Evolutionary conservation across 2,113 vertebrate species (phyloP).

Genomic region (Lota lota): DNA sequence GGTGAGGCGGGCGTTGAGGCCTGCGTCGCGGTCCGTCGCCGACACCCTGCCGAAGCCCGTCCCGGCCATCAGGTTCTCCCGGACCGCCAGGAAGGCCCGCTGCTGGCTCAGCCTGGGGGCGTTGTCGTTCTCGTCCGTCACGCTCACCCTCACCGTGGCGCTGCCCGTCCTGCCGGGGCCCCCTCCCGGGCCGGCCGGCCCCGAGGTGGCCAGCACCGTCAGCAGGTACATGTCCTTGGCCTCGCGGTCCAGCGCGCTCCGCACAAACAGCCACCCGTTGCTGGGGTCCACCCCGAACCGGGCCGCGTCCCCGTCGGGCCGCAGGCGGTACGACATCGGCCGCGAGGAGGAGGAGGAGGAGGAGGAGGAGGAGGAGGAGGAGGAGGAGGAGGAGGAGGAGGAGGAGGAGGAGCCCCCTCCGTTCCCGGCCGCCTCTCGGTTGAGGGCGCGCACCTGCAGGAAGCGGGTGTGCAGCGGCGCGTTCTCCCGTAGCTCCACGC

Average conservation of each 20-base stretch:
- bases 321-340: conserved; percentile 79
- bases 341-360: conserved; percentile 53
- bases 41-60: conserved; percentile 84
- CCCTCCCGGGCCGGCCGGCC: conserved; percentile 41
- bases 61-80: conserved; percentile 84
- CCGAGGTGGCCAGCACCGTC: conserved; percentile 83
- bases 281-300: conserved; percentile 86
- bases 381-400: conserved; percentile 34
- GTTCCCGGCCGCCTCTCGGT: conserved; percentile 68
- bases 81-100: conserved; percentile 88
- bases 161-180: conserved; percentile 81
- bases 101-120: conserved; percentile 88
- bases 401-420: conserved; percentile 45
- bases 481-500: conserved; percentile 88
- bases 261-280: conserved; percentile 91
- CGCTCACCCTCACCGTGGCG: conserved; percentile 82
- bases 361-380: conserved; percentile 40
- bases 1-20: conserved; percentile 86
- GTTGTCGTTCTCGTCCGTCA: conserved; percentile 94
- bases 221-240: conserved; percentile 87
- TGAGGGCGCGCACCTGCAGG: conserved; percentile 89
- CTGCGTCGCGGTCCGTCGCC: conserved; percentile 87
- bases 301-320: conserved; percentile 83
- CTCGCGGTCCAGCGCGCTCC: conserved; percentile 86
- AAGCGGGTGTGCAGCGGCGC: conserved; percentile 81